Conservation (phyloP, 2,797 vertebrate species). For the Lutjanus argentimaculatus region DNA sequence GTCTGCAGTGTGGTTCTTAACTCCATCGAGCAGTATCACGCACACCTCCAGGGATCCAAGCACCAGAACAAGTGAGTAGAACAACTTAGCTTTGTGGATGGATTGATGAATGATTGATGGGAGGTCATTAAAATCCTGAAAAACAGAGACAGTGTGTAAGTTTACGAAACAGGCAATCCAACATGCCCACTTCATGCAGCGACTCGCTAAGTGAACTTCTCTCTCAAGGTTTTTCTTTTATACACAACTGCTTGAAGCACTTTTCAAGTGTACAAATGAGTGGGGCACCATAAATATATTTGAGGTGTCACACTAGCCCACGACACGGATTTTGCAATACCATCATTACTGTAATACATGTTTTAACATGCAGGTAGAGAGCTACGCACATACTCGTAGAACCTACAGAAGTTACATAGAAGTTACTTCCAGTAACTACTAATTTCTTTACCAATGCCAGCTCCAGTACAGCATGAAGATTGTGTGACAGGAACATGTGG, state of each 20-base stretch:
- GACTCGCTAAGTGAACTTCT: neutral
- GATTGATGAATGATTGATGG: neutral
- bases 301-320: too few relatives aligned
- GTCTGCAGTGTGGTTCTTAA: conserved; percentile 90
- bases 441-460: too few relatives aligned
- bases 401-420: too few relatives aligned
- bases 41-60: conserved; percentile 91
- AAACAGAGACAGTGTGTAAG: neutral
- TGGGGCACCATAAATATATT: neutral
- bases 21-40: conserved; percentile 92
- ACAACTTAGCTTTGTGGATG: neutral
- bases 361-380: too few relatives aligned
- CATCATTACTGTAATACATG: too few relatives aligned
- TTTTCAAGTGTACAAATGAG: neutral
- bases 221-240: neutral
- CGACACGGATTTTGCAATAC: too few relatives aligned
- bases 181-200: neutral
- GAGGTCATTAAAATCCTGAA: neutral
- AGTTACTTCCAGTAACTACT: too few relatives aligned
- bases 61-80: conserved; percentile 90
- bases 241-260: neutral
- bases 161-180: neutral
- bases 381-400: too few relatives aligned
- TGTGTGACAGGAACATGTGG: too few relatives aligned
- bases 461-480: too few relatives aligned